These are phyloP conservation scores for Musca vetustissima DNA, from an alignment of 1,140 invertebrate genomes.

Conservation along the genomic window DNA sequence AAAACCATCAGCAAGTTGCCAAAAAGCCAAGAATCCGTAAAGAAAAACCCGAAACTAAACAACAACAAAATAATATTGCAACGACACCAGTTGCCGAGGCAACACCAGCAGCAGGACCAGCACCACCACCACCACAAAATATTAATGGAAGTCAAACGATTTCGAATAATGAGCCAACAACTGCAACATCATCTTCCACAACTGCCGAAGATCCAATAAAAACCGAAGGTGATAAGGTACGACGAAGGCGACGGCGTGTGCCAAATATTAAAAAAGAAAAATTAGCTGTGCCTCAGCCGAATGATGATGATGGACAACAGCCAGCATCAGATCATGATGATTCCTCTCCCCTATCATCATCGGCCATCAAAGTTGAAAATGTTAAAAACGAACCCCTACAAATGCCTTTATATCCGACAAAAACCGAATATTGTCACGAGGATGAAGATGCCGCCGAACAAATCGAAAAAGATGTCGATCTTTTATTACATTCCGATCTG, in stretches of 20 bases:
- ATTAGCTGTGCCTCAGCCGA: too few species aligned
- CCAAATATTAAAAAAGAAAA: slow-evolving; percentile 1
- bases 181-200: neutral
- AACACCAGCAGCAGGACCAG: neutral
- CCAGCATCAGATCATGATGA: too few species aligned
- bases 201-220: neutral
- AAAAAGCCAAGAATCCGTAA: slow-evolving; percentile 29
- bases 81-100: too few species aligned
- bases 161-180: too few species aligned
- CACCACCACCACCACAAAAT: too few species aligned
- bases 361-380: slow-evolving; percentile 20
- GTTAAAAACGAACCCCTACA: slow-evolving; percentile 14
- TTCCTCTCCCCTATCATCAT: neutral
- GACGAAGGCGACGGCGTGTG: slow-evolving; percentile 3
- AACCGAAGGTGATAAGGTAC: neutral
- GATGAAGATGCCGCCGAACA: neutral
- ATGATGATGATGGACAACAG: too few species aligned
- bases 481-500: too few species aligned
- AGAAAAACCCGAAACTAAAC: neutral
- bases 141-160: too few species aligned
- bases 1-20: slow-evolving; percentile 33
- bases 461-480: too few species aligned
- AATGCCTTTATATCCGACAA: neutral
- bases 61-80: slow-evolving; percentile 6
- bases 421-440: slow-evolving; percentile 1